Base-by-base conservation (phyloP, 2,113 vertebrate species). In the Leuciscus idus region DNA sequence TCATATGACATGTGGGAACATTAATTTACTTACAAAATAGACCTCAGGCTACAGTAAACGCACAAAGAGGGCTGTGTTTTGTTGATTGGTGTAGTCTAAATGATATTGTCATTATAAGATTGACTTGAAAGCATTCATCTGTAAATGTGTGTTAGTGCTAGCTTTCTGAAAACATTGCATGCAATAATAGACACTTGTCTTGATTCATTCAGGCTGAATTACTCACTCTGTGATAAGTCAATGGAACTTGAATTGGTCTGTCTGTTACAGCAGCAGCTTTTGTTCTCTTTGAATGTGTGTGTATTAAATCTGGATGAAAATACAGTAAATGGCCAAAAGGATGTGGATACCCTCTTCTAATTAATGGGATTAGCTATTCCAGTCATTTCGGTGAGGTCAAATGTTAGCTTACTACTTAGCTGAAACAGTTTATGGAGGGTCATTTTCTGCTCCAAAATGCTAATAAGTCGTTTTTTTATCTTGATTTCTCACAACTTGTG, bases 1-100 rank as follows among this genome's bases (percentile, higher is more conserved):
- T 36, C 33, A 73, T 59, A 15, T 73, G 68, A 72, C 81, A 46
- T 66, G 62, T 70, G 43, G 79, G 46, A 33, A 83, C 72, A 83
- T 83, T 72, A 73, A 83, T 83, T 83, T 72, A 36, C 30, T 12
- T 11, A 57, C 57, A n/a, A 72, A 73, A 55, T 80, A 55, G 2
- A 80, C 77, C 61, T 61, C 26, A 26, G 55, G 77, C 77, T 15
- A 61, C 77, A 59, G 30, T 80, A 80, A 80, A 39, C 11, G 11
- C 23, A 15, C 66, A 39, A 43, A 64, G 61, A 30, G 13, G 23
- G 23, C 43, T 52, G 28, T 68, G 39, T 68, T 62, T 81, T 81
- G 57, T 46, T 81, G 78, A 81, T 43, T 81, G 57, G 55, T 43
- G 21, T 7, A 81, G 36, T 15, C 36, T 26, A 81, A 81, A 43